Evolutionary conservation across 2,888 invertebrate genomes (phyloP).

Genomic region (Azorinus chamasolen): DNA sequence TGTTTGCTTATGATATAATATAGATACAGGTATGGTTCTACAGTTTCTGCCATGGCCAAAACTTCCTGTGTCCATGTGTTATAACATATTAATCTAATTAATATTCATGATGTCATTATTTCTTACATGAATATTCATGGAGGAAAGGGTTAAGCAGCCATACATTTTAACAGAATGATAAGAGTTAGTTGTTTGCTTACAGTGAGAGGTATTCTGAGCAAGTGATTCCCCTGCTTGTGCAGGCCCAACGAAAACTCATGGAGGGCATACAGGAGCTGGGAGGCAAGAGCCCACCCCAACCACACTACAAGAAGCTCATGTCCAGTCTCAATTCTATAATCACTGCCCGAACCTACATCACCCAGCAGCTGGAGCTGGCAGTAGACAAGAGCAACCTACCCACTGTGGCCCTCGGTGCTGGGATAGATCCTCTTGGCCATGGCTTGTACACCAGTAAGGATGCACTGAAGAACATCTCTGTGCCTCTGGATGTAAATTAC

Average conservation of each 20-base stretch:
- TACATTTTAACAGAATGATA: no score
- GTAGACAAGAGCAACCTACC: slow-evolving; percentile 64
- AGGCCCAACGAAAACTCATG: slow-evolving; percentile 82
- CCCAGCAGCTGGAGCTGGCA: slow-evolving; percentile 78
- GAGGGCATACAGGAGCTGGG: slow-evolving; percentile 73
- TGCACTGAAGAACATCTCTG: slow-evolving; percentile 80
- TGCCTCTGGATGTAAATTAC: slow-evolving; percentile 83
- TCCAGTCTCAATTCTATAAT: slow-evolving; percentile 75
- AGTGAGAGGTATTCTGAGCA: slow-evolving; percentile 85
- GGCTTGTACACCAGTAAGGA: slow-evolving; percentile 81
- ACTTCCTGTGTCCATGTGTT: no score
- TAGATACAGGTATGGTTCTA: no score
- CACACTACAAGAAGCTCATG: slow-evolving; percentile 78
- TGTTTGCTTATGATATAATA: no score
- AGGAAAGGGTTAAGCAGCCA: no score
- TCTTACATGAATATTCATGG: no score
- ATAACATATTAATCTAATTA: no score
- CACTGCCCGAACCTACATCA: slow-evolving; percentile 80
- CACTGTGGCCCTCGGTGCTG: slow-evolving; percentile 74
- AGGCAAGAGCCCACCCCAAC: slow-evolving; percentile 80
- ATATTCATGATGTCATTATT: no score
- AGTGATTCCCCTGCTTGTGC: slow-evolving; percentile 83
- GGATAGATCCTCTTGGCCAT: slow-evolving; percentile 82
- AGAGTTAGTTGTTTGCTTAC: slow-evolving; percentile 41
- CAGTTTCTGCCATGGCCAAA: no score